Base-by-base conservation (phyloP, 2,797 vertebrate species). In the Pogoniulus pusillus region DNA sequence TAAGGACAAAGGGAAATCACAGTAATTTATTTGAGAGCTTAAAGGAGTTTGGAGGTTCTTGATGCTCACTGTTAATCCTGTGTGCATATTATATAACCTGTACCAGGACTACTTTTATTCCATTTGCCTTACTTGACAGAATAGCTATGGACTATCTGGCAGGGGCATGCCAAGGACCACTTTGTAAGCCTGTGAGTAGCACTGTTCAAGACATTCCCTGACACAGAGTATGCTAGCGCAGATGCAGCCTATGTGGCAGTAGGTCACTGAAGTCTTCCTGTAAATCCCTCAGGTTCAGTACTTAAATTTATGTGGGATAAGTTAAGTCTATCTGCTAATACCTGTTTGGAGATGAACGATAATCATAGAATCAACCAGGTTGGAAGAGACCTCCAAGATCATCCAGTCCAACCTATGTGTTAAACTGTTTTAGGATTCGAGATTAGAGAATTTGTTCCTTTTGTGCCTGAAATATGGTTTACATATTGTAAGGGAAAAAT, bases 181-280 rank as follows among this genome's bases (percentile, higher is more conserved):
- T 43, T 47, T 32, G 17, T 49, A 37, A 6, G 12, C 3, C 19
- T 4, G 8, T 12, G 18, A 17, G 34, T 39, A 12, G 6, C 1
- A 1, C n/a, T 60, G 19, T 20, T 32, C 4, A 51, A 39, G 27
- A 29, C 0, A 1, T 18, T 60, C 10, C 55, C 55, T 4, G 7
- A 20, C 12, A 30, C 16, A 4, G 23, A 17, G 11, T 0, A 6
- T 54, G 32, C 20, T 16, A 3, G 14, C 22, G 15, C 10, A 9
- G 24, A 2, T 10, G 1, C 27, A 57, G 30, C 23, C 37, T 15
- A 9, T 7, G 7, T 18, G 45, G 32, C 54, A 32, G 2, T 35
- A 29, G 17, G 15, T 34, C 63, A 7, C 18, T 6, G 39, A 57
- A 35, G 30, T 43, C 6, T 23, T n/a, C 2, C 6, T 57, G 8